Evolutionary conservation across 2,113 vertebrate genomes (phyloP), one percentile per base, ranked within the genome.

Genomic region (Dromiciops gliroides): DNA sequence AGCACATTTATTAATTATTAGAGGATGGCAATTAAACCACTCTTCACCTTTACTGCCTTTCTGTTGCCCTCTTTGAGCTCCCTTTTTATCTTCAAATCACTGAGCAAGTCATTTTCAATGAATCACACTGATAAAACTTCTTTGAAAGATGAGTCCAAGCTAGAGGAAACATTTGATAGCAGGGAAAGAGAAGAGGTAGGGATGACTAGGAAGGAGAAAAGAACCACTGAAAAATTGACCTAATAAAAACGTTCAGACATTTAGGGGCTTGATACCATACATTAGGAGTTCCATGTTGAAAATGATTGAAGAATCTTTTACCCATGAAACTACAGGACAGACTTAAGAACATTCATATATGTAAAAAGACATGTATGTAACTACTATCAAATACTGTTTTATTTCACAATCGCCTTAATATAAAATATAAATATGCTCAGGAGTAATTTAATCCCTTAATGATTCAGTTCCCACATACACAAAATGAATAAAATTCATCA

Each of bases 1-100:
- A 8, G 48, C 95, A 91, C 44, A 51, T 60, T 47, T 90, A 88
- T 47, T 91, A 91, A 75, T 75, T 92, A 92, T 93, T 96, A 95
- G 37, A 90, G 12, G 37, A 94, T 23, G 88, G 50, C 50, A 95
- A 50, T 67, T 92, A 92, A 26, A 52, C 10, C 49, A 10, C 3
- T 22, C 23, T 12, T 92, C 90, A 89, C 19, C 23, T 56, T n/a
- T n/a, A n/a, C n/a, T n/a, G n/a, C n/a, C n/a, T n/a, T 94, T 93
- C 22, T 60, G 92, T 94, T 94, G 60, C 50, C 47, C 75, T 67
- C 50, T 88, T 92, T 91, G 90, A 25, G 48, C 16, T 22, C 44
- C 9, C 49, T 75, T 67, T 97, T 50, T 89, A 24, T 91, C 44
- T 95, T 25, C 1, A 37, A 8, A 31, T 91, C 60, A 92, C 93